phyloP scores from a whole-genome alignment of 2,113 vertebrate genomes.

The Elanoides forficatus region DNA sequence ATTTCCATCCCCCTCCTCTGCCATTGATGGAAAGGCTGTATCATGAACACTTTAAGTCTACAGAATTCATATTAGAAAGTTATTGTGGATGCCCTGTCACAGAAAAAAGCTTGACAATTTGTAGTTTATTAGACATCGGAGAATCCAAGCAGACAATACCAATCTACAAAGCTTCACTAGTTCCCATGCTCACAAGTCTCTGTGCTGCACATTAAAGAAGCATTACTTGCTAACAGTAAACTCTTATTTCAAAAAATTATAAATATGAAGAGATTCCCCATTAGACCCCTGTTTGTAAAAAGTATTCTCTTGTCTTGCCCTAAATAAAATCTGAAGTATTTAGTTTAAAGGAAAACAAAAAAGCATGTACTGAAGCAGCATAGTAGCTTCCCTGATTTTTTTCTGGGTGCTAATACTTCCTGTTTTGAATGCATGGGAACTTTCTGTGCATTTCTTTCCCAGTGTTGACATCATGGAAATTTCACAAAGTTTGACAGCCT shows the following conservation, averaged over 20 bases:
- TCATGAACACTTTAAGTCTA: neutral
- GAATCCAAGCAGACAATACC: neutral
- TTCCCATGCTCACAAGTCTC: neutral
- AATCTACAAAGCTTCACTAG: neutral
- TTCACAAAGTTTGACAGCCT: conserved; percentile 3
- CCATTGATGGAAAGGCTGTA: neutral
- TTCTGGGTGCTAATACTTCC: neutral
- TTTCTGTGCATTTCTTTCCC: conserved; percentile 38
- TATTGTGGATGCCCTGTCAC: neutral
- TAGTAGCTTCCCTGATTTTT: neutral
- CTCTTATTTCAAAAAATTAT: neutral
- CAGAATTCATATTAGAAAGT: neutral
- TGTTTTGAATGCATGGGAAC: conserved; percentile 50
- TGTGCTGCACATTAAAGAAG: neutral
- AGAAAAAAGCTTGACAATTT: neutral
- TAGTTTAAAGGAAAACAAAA: neutral
- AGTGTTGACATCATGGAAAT: conserved; percentile 33
- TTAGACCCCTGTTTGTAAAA: neutral
- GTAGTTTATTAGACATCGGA: neutral
- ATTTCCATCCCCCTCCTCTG: neutral
- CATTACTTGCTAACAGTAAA: neutral
- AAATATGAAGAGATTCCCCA: neutral
- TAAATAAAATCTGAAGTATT: neutral
- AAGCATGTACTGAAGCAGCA: neutral
- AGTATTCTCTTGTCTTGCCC: neutral